Base-by-base conservation (phyloP, 2,888 invertebrate species). In the Bhutanitis thaidina region DNA sequence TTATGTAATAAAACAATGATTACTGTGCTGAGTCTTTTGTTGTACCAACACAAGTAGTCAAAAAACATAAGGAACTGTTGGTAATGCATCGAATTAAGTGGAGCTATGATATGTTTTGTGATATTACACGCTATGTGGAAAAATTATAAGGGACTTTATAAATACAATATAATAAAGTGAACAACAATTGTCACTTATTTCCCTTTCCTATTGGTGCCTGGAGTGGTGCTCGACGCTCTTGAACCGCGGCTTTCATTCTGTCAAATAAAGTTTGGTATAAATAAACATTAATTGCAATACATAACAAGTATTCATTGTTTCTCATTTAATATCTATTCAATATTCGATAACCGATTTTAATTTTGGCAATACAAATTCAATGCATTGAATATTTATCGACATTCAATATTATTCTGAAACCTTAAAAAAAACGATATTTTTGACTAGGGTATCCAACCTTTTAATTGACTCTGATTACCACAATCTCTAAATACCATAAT, bases 121-220 rank as follows among this genome's bases (percentile, higher is more conserved):
- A 86, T 88, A 87, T 84, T 85, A 87, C 79, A 82, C 78, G 74
- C 80, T 87, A 86, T 82, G 77, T 84, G 85, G 84, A 83, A 80
- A 82, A 77, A 74, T 77, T 73, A 71, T 79, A 79, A 78, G 77
- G 80, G 70, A 73, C 77, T 81, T 73, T 76, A 80, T 78, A 81
- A 85, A 86, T 85, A 84, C 77, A 75, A 77, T 44, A 40, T 32
- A 40, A 74, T 79, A 71, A 82, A 80, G 74, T 73, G 73, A 82
- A 47, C 40, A 14, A 34, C 1, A 15, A 34, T 27, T 43, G 34
- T 52, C 27, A 27, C 41, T 87, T 85, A 90, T 89, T 90, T 90
- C 63, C 88, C 89, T 80, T 90, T 90, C 77, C 90, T 87, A 65
- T 87, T 88, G 51, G 80, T 69, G 52, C 83, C 89, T 53, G 90